Evolutionary conservation across 1,140 invertebrate species (phyloP), one percentile per base, ranked within the genome.

Genomic region (Hesperophylax magnus): DNA sequence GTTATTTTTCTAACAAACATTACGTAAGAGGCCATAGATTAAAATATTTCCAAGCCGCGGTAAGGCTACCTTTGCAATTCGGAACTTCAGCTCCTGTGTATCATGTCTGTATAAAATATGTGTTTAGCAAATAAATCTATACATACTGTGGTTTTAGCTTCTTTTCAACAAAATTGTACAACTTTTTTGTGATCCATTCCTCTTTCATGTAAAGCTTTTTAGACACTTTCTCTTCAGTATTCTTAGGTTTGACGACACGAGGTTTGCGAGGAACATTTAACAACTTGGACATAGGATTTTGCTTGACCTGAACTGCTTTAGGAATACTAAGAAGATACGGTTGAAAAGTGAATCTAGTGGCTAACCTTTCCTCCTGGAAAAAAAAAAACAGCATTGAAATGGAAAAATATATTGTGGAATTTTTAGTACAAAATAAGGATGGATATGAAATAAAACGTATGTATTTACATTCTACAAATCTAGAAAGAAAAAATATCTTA

Each of bases 191-290:
- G 11, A 84, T 82, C 83, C 83, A 84, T 15, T 74, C 54, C 34
- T 84, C 83, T 78, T 82, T 82, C 78, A 80, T 80, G 31, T 80
- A 84, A 4, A 54, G 56, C 18, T 79, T 81, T 52, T 84, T 82
- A 7, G 17, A 56, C 24, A 72, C 11, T 17, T 72, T 72, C 9
- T 15, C 69, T n/a, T 53, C 47, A 53, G 4, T 24, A 31, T 67
- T 17, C n/a, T 72, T 72, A 18, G 22, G 15, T 67, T 67, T 67
- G 14, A 52, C 47, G 27, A 72, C 20, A 22, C 47, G 52, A 24
- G 47, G 39, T 72, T 53, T 56, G 27, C 47, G 27, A 4, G 24
- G 3, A 22, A 53, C 27, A 27, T 22, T 53, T 27, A 17, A 7
- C 17, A 24, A 11, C 17, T 22, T 52, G 17, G 8, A 1, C 1